Evolutionary conservation across 2,888 invertebrate genomes (phyloP).

Genomic region (Parasteatoda lunata): DNA sequence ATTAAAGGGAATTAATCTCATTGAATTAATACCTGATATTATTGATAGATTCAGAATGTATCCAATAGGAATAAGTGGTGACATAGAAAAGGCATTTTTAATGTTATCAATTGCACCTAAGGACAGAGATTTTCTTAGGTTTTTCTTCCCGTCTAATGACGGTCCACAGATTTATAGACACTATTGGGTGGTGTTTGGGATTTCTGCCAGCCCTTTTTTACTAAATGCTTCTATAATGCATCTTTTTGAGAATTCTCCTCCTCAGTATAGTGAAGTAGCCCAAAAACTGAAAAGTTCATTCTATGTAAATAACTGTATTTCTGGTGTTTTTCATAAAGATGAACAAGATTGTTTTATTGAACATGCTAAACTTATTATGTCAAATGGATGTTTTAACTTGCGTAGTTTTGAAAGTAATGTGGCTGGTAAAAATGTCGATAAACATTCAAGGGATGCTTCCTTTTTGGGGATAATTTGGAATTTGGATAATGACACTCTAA

Average conservation of each 20-base stretch:
- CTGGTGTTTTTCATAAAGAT: background rate
- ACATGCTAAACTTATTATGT: background rate
- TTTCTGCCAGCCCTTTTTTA: background rate
- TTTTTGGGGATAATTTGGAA: background rate
- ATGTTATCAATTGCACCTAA: background rate
- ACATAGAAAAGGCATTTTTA: slow-evolving; percentile 16
- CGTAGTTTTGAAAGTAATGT: slow-evolving; percentile 2
- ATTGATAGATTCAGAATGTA: slow-evolving; percentile 19
- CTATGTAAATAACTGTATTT: background rate
- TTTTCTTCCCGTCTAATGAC: background rate
- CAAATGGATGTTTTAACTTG: slow-evolving; percentile 14
- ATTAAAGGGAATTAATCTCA: background rate
- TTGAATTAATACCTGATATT: slow-evolving; percentile 21
- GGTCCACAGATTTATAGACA: background rate
- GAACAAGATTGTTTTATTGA: background rate
- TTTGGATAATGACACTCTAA: background rate
- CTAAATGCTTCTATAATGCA: background rate
- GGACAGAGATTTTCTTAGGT: background rate
- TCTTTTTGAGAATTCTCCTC: too few relatives aligned
- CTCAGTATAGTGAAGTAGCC: background rate
- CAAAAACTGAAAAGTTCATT: background rate
- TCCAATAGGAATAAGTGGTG: background rate
- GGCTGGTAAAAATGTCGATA: background rate
- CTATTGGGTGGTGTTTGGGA: background rate
- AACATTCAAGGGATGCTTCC: background rate